Evolutionary conservation across 2,888 invertebrate species (phyloP), one percentile per base, ranked within the genome.

Genomic region (Thymelicus lineola): DNA sequence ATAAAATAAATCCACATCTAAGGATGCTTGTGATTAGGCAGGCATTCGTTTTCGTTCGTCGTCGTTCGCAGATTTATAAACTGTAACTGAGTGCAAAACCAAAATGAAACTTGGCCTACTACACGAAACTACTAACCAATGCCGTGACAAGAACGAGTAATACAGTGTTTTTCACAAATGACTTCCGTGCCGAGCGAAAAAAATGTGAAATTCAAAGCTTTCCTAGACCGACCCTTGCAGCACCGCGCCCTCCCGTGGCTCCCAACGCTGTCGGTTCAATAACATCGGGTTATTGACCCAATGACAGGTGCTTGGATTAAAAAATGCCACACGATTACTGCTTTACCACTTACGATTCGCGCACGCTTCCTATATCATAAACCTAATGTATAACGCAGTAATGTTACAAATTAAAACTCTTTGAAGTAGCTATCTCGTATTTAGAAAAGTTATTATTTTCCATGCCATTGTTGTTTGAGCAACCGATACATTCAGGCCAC

Each of bases 221-320:
- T 63, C n/a, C 58, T 42, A 63, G 63, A 58, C 57, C 50, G 50
- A 58, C 63, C 69, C 68, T 42, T 55, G 61, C 48, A 48, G 36
- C 65, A 50, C 58, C 55, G 63, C 65, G 67, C 65, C 68, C 63
- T 68, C 66, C 64, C 73, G 70, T 60, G 58, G 36, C 66, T 50
- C 74, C 63, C 72, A 73, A 72, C 62, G 75, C 75, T 73, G 73
- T 64, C 76, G 76, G 82, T 80, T 82, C 81, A 81, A 81, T 80
- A 80, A 80, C 82, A 78, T 76, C 66, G 77, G 82, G 80, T 82
- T 77, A 76, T 79, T 81, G 82, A 82, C 82, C 82, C 66, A 79
- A 72, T 76, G 76, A 76, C 79, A 79, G 77, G 78, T 80, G 75
- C 71, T 71, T 72, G 76, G 74, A 67, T 74, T 72, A 71, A 73